Evolutionary conservation across 2,888 invertebrate genomes (phyloP).

Genomic region (Nemoura dubitans): DNA sequence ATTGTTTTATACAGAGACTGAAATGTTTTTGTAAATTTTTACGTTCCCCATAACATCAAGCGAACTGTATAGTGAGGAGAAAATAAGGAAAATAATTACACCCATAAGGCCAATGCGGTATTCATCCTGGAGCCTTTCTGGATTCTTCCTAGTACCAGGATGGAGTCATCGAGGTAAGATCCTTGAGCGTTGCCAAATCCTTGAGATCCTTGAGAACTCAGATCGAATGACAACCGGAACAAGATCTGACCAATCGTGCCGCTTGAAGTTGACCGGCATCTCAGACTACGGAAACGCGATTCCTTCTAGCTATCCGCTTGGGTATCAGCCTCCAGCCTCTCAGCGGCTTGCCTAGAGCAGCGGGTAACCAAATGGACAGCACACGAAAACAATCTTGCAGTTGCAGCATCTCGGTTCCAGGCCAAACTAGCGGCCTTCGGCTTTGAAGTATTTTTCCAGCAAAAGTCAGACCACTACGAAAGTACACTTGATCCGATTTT

Average conservation of each 20-base stretch:
- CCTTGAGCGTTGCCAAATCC: neutral
- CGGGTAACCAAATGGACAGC: no score
- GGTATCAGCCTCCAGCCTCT: neutral
- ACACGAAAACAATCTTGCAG: neutral
- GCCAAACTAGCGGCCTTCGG: neutral
- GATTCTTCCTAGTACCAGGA: neutral
- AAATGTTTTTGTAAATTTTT: no score
- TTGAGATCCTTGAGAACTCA: neutral
- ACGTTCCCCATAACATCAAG: no score
- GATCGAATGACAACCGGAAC: conserved; percentile 7
- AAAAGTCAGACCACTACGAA: neutral
- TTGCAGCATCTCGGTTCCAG: neutral
- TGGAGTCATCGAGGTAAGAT: neutral
- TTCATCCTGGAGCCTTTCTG: no score
- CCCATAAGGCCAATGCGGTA: no score
- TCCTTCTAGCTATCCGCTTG: neutral
- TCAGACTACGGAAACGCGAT: neutral
- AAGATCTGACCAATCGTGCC: neutral
- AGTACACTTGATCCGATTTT: neutral
- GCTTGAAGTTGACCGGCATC: neutral
- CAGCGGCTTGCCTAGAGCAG: no score
- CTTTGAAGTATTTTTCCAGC: neutral
- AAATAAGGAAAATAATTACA: no score
- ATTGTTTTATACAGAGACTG: no score
- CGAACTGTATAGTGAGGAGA: no score